A percentile compares a stretch with the other conserved stretches of the same genome.
These are phyloP conservation scores for Lamprologus ornatipinnis DNA, from an alignment of 2,113 vertebrate genomes.

Conservation along the genomic window DNA sequence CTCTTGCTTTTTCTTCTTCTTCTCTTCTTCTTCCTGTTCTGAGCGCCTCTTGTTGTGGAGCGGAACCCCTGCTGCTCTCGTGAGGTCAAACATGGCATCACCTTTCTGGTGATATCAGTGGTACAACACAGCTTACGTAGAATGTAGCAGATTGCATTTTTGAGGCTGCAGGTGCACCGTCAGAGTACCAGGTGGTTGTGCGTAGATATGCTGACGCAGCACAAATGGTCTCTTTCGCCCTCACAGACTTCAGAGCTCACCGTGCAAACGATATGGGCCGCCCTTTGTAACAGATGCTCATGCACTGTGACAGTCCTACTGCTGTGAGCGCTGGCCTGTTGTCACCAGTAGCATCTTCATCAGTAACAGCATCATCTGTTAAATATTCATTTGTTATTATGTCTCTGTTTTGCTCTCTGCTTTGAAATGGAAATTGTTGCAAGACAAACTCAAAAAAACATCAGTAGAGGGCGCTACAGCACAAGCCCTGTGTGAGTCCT, in stretches of 20 bases:
- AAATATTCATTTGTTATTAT: not conserved
- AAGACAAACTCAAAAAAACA: not conserved
- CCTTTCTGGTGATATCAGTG: not conserved
- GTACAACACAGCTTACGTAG: not conserved
- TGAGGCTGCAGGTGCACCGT: not conserved
- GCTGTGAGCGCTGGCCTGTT: not conserved
- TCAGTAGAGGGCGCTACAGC: constrained; percentile 42
- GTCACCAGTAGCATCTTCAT: not conserved
- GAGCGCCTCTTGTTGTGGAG: rapidly evolving
- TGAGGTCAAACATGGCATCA: not conserved
- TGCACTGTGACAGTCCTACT: not conserved
- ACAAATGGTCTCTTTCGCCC: not conserved
- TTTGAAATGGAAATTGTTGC: not conserved
- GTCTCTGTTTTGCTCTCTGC: not conserved
- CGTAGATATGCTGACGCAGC: not conserved
- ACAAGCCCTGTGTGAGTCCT: not conserved
- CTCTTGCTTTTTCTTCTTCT: rapidly evolving
- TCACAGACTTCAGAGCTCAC: not conserved
- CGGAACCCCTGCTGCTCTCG: not conserved
- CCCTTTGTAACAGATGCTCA: not conserved
- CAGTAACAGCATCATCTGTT: not conserved
- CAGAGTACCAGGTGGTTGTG: not conserved
- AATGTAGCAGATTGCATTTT: not conserved
- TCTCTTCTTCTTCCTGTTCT: not conserved
- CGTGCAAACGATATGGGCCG: not conserved